Percentiles rank a stretch among this genome's conserved stretches.
phyloP scores from a whole-genome alignment of 2,888 invertebrate species.

The Creontiades dilutus region DNA sequence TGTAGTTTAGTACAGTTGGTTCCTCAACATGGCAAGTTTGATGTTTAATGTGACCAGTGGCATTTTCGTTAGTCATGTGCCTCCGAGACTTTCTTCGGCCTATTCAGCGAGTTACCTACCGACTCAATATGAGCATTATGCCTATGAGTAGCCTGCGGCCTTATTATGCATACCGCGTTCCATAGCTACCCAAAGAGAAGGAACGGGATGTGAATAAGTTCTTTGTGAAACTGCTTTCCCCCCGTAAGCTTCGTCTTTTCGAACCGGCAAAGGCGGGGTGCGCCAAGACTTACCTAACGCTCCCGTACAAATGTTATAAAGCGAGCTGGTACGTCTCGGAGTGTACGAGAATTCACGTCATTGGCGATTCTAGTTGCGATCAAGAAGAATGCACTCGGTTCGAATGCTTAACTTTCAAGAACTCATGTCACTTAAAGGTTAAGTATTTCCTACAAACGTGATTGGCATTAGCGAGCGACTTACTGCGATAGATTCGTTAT shows the following conservation, averaged over 20 bases:
- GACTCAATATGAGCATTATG: conserved; percentile 7
- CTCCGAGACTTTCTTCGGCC: background rate
- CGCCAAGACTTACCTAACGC: conserved; percentile 39
- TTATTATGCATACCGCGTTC: conserved; percentile 50
- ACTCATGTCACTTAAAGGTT: background rate
- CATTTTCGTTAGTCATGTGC: no score
- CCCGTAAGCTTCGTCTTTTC: background rate
- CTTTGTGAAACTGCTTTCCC: conserved; percentile 47
- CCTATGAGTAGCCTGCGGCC: background rate
- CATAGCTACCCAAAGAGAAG: conserved; percentile 16
- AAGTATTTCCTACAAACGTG: background rate
- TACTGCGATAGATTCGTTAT: no score
- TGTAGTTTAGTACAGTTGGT: no score
- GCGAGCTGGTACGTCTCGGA: background rate
- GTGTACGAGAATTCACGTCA: background rate
- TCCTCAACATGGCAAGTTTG: no score
- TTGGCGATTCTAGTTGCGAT: background rate
- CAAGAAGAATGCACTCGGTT: background rate
- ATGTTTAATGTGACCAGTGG: no score
- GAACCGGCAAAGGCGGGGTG: background rate
- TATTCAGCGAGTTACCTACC: background rate
- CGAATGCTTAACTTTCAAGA: background rate
- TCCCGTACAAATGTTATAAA: conserved; percentile 25
- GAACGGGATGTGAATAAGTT: conserved; percentile 43
- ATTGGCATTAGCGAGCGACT: no score